Conservation (phyloP, 2,797 vertebrate genomes). For the Brachymystax lenok region DNA sequence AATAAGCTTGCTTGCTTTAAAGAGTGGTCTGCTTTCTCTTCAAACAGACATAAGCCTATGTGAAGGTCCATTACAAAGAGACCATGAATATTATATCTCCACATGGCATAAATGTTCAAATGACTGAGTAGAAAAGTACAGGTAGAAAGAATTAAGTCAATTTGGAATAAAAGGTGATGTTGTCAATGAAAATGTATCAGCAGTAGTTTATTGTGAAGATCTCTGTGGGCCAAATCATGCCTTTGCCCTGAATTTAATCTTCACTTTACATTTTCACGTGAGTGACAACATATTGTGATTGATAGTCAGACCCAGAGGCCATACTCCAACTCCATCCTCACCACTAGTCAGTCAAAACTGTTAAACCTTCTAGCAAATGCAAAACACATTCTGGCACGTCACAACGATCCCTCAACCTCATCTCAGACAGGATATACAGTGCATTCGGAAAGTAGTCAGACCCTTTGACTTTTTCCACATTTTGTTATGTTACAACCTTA, state of each 20-base stretch:
- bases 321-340: not conserved
- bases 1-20: conserved; percentile 1
- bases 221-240: not conserved
- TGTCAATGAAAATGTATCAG: conserved; percentile 25
- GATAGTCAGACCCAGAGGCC: not conserved
- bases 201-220: not conserved
- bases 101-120: conserved; percentile 46
- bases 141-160: not conserved
- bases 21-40: conserved; percentile 32
- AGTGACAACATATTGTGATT: not conserved
- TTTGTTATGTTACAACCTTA: no score
- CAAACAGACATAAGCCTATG: conserved; percentile 18
- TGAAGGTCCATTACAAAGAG: conserved; percentile 40
- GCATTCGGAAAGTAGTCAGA: no score
- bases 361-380: no score
- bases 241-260: not conserved
- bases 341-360: not conserved
- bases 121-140: conserved; percentile 13
- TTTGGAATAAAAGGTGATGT: conserved; percentile 8
- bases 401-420: not conserved
- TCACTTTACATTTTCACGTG: not conserved
- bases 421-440: not conserved
- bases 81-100: conserved; percentile 49
- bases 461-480: no score
- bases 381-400: no score